Evolutionary conservation across 2,888 invertebrate genomes (phyloP).

Genomic region (Hetaerina titia): DNA sequence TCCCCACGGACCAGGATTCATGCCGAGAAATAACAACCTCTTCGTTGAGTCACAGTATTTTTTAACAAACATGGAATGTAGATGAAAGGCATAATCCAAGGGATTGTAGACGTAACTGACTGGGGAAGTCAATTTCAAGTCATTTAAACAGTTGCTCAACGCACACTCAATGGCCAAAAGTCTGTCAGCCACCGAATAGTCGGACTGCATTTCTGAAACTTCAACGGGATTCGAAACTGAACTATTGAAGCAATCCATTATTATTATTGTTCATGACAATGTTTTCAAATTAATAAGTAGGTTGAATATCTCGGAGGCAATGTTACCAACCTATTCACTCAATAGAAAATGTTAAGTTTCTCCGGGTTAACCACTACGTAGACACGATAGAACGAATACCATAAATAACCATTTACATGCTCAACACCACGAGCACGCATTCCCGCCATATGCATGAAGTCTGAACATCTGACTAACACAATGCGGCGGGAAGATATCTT

Average conservation of each 20-base stretch:
- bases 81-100: slow-evolving; percentile 88
- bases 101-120: slow-evolving; percentile 90
- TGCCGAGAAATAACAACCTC: slow-evolving; percentile 90
- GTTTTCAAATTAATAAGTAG: too few relatives aligned
- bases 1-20: slow-evolving; percentile 98
- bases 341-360: too few relatives aligned
- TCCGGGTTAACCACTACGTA: too few relatives aligned
- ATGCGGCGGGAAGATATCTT: too few relatives aligned
- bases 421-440: too few relatives aligned
- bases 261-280: neutral
- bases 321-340: too few relatives aligned
- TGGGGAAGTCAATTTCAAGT: slow-evolving; percentile 78
- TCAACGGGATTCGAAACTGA: neutral
- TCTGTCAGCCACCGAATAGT: slow-evolving; percentile 69
- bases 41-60: slow-evolving; percentile 83
- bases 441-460: too few relatives aligned
- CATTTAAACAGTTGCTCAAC: slow-evolving; percentile 78
- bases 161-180: slow-evolving; percentile 75
- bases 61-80: slow-evolving; percentile 87
- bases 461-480: too few relatives aligned
- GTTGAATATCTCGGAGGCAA: too few relatives aligned
- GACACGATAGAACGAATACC: too few relatives aligned
- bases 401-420: too few relatives aligned
- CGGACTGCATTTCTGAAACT: neutral
- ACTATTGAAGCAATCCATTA: neutral